Evolutionary conservation across 64 coral and sea anemone genomes (phyloP).

Genomic region (Porites australiensis): DNA sequence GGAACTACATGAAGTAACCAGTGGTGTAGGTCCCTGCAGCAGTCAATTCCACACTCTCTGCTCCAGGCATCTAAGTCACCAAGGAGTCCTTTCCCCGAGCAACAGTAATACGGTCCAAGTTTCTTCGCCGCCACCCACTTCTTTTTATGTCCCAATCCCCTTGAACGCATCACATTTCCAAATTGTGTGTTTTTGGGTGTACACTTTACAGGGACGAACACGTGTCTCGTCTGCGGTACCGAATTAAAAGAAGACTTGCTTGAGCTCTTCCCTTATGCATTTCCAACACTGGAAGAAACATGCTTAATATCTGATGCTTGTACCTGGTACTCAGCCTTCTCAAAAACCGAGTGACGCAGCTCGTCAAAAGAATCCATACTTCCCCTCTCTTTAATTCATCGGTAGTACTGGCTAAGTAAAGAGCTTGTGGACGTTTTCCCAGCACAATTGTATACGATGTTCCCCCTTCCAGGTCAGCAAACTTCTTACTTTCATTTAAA

Average conservation of each 20-base stretch:
- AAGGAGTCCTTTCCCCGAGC: constrained; percentile 36
- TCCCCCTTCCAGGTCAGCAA: constrained; percentile 63
- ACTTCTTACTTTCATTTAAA: constrained; percentile 58
- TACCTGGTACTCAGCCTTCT: constrained; percentile 71
- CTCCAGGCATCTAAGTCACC: constrained; percentile 18
- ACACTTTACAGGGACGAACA: constrained; percentile 16
- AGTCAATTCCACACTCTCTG: constrained; percentile 10
- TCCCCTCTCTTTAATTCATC: constrained; percentile 58
- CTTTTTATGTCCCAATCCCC: constrained; percentile 17
- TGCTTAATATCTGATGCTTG: constrained; percentile 70
- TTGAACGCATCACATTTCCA: constrained; percentile 54
- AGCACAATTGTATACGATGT: constrained; percentile 63
- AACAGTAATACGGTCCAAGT: constrained; percentile 53
- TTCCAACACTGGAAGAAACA: constrained; percentile 7
- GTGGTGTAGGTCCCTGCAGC: constrained; percentile 25
- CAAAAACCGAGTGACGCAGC: constrained; percentile 53
- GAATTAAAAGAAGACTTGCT: neutral
- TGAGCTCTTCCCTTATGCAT: neutral
- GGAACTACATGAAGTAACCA: constrained; percentile 10
- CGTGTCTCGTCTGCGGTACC: neutral
- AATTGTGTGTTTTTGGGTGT: constrained; percentile 37
- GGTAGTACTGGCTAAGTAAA: constrained; percentile 61
- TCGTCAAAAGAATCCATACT: constrained; percentile 35
- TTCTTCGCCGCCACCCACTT: constrained; percentile 60
- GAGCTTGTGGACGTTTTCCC: constrained; percentile 51